Percentiles rank a stretch among this genome's conserved stretches.
These are phyloP conservation scores for Typhlichthys subterraneus DNA, from an alignment of 2,797 vertebrate genomes.

Conservation along the genomic window DNA sequence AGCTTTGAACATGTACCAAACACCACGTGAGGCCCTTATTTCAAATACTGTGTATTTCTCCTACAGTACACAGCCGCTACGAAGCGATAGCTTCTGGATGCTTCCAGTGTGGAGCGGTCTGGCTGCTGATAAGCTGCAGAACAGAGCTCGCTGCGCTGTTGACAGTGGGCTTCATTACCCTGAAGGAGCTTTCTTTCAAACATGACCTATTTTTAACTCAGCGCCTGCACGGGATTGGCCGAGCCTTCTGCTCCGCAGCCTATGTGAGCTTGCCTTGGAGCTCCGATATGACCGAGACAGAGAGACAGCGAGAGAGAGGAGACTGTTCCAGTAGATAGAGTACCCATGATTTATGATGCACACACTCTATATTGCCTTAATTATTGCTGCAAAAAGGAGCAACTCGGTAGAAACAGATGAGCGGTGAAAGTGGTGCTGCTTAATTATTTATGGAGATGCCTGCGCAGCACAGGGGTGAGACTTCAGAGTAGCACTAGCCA, in stretches of 20 bases:
- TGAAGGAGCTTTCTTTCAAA: slow-evolving; percentile 78
- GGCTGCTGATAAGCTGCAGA: slow-evolving; percentile 28
- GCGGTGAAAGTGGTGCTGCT: background rate
- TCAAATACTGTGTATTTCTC: too few relatives aligned
- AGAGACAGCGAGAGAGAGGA: slow-evolving; percentile 29
- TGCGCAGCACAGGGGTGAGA: slow-evolving; percentile 12
- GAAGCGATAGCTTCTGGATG: slow-evolving; percentile 1
- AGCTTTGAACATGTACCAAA: too few relatives aligned
- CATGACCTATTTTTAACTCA: slow-evolving; percentile 84
- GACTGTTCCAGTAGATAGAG: slow-evolving; percentile 41
- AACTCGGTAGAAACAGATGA: background rate
- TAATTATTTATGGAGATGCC: background rate
- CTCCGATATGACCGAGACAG: slow-evolving; percentile 10
- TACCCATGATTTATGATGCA: slow-evolving; percentile 41
- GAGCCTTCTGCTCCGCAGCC: slow-evolving; percentile 59
- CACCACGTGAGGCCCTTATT: too few relatives aligned
- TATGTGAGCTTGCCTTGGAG: slow-evolving; percentile 51
- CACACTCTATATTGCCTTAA: slow-evolving; percentile 25
- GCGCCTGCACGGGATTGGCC: slow-evolving; percentile 75
- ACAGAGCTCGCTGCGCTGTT: slow-evolving; percentile 51
- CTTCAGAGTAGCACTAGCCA: slow-evolving; percentile 63
- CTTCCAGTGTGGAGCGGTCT: slow-evolving; percentile 29
- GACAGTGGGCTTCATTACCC: slow-evolving; percentile 72
- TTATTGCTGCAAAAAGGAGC: background rate
- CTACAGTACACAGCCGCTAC: background rate